Conservation (phyloP, 2,888 invertebrate genomes). For the Nephrotoma appendiculata region DNA sequence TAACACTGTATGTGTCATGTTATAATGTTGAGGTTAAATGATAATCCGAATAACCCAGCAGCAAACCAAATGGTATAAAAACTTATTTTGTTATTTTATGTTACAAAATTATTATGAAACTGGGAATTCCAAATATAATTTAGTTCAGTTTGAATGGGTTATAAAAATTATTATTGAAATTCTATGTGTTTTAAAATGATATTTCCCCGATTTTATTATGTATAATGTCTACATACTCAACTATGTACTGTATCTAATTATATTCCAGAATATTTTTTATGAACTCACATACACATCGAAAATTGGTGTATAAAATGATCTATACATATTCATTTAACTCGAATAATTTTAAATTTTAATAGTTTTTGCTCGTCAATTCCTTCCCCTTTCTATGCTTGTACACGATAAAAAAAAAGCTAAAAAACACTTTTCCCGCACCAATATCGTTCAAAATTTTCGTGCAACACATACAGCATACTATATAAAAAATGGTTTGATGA, state of each 20-base stretch:
- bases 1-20: not conserved
- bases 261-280: not conserved
- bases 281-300: not conserved
- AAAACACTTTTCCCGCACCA: not conserved
- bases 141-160: not conserved
- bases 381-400: not conserved
- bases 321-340: not conserved
- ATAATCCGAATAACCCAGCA: not conserved
- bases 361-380: not conserved
- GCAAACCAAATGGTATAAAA: not conserved
- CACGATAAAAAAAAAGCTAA: not conserved
- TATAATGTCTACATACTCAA: not conserved
- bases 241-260: not conserved
- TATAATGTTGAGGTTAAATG: not conserved
- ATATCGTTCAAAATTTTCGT: not conserved
- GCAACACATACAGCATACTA: not conserved
- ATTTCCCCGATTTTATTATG: not conserved
- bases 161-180: not conserved
- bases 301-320: not conserved
- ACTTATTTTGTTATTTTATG: not conserved
- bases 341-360: not conserved
- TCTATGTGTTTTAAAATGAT: not conserved
- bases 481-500: not conserved
- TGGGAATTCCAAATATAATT: not conserved
- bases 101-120: not conserved